Evolutionary conservation across 2,113 vertebrate genomes (phyloP).

Genomic region (Epinephelus moara): DNA sequence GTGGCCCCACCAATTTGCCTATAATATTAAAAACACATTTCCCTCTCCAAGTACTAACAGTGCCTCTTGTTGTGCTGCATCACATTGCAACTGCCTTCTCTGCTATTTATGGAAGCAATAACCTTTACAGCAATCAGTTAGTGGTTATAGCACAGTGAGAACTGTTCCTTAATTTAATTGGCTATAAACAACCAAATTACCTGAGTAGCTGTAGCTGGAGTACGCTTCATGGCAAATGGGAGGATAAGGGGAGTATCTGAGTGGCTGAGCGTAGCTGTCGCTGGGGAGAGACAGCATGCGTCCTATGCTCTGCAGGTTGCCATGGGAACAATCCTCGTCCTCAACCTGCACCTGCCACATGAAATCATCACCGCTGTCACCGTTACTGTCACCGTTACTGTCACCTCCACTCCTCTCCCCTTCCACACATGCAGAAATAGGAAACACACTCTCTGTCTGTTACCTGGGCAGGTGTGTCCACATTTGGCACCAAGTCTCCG

Average conservation of each 20-base stretch:
- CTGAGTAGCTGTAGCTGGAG: slow-evolving; percentile 75
- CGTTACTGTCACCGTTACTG: slow-evolving; percentile 30
- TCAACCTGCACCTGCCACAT: slow-evolving; percentile 77
- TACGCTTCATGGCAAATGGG: slow-evolving; percentile 78
- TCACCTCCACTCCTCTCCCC: slow-evolving; percentile 5
- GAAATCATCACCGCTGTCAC: slow-evolving; percentile 52
- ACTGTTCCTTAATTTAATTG: slow-evolving; percentile 45
- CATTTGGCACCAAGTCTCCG: slow-evolving; percentile 39
- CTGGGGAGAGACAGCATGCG: slow-evolving; percentile 95
- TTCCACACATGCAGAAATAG: not conserved
- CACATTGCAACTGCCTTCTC: slow-evolving; percentile 31
- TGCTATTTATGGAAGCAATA: slow-evolving; percentile 56
- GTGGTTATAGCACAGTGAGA: slow-evolving; percentile 45
- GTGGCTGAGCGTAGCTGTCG: slow-evolving; percentile 91
- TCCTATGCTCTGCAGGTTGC: slow-evolving; percentile 84
- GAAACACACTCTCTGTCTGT: not conserved
- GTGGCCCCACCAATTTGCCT: not conserved
- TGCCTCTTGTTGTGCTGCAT: not conserved
- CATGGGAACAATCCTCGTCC: slow-evolving; percentile 80
- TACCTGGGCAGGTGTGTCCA: slow-evolving; percentile 76
- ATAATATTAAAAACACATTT: slow-evolving; percentile 10
- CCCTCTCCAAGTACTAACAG: slow-evolving; percentile 13
- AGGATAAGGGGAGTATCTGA: slow-evolving; percentile 81
- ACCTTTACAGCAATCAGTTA: slow-evolving; percentile 56
- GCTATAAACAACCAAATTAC: slow-evolving; percentile 64